Base-by-base conservation (phyloP, 37 sponge, comb jelly and placozoan genomes). In the Eunapius fragilis region DNA sequence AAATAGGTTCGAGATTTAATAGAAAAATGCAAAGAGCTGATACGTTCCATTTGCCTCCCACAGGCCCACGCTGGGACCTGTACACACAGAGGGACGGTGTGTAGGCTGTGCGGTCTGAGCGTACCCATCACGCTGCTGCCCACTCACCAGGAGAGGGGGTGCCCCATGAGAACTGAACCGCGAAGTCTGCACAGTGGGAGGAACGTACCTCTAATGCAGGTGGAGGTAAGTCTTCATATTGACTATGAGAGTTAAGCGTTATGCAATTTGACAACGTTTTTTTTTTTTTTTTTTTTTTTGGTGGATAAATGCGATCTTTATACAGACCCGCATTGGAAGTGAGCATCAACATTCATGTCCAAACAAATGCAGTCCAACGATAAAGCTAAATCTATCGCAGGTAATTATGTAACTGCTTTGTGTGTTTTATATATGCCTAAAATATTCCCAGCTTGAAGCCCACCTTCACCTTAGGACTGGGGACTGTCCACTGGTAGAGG, bases 81-180 rank as follows among this genome's bases (percentile, higher is more conserved):
- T 80, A 74, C 68, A 27, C 85, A 81, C 41, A 25, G 81, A 5
- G 81, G 85, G 37, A 41, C 81, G 14, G 85, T 80, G 69, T 90
- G 91, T 38, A 85, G 70, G 9, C 79, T 81, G 49, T 90, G 91
- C 82, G 91, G 91, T 22, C 82, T 74, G 25, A 69, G 77, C 49
- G 49, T 90, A 36, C 86, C 58, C 71, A 36, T 7, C 36, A 27
- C 25, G 10, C 14, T 11, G 13, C 72, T 86, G 41, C 2, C 28
- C 68, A 2, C 7, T 2, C 91, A 90, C 45, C 37, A 77, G 72
- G 70, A 81, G 34, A 48, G 12, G 33, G 83, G 71, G 33, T 90
- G 91, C 47, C 83, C 91, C 25, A 90, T 90, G 91, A 85, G 91
- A 41, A 82, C 91, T 5, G 73, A 69, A 31, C 26, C 31, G 0